These are phyloP conservation scores for Agrotis exclamationis DNA, from an alignment of 2,888 invertebrate species.

Conservation along the genomic window DNA sequence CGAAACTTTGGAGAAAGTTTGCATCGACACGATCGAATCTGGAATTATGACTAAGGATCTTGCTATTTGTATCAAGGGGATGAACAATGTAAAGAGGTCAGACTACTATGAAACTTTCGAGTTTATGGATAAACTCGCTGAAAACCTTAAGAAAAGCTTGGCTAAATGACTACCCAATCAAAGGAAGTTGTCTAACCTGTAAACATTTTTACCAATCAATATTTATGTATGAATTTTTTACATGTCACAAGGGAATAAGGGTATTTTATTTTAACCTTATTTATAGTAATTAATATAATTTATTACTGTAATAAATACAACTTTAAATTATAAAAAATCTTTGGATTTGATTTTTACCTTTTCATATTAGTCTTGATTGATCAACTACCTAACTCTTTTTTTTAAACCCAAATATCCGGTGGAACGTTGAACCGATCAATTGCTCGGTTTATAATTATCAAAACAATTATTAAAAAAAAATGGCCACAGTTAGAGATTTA, in stretches of 20 bases:
- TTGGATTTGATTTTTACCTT: constrained; percentile 31
- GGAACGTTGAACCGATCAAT: too few relatives aligned
- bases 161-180: constrained; percentile 86
- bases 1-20: constrained; percentile 96
- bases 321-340: constrained; percentile 56
- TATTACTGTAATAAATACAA: constrained; percentile 71
- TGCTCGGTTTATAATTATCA: too few relatives aligned
- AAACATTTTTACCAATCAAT: constrained; percentile 65
- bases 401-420: too few relatives aligned
- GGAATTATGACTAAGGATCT: constrained; percentile 99
- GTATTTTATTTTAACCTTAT: constrained; percentile 73
- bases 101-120: constrained; percentile 99
- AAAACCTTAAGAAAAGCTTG: constrained; percentile 94
- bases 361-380: constrained; percentile 20
- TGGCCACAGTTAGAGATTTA: too few relatives aligned
- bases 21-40: constrained; percentile 98
- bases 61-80: constrained; percentile 99
- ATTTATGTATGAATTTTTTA: constrained; percentile 63
- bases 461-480: too few relatives aligned
- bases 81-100: constrained; percentile 93
- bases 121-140: constrained; percentile 98
- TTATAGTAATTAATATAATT: constrained; percentile 81
- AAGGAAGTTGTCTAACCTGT: constrained; percentile 77
- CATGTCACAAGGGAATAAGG: constrained; percentile 76
- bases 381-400: too few relatives aligned